These are phyloP conservation scores for Zaprionus inermis DNA, from an alignment of 1,140 invertebrate genomes.

Conservation along the genomic window DNA sequence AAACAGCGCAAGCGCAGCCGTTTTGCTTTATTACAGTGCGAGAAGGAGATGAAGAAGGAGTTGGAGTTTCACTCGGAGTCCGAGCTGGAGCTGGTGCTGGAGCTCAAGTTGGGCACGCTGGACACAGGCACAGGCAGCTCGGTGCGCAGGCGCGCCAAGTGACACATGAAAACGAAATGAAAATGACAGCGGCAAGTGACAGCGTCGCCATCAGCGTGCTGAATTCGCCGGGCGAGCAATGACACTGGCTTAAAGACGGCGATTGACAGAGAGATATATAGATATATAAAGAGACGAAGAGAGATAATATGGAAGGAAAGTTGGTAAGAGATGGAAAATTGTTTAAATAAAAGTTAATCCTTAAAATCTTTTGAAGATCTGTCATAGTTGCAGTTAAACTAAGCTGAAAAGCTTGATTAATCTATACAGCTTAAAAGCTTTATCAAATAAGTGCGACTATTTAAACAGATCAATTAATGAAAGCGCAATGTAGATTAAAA, in stretches of 20 bases:
- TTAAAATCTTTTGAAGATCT: not conserved
- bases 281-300: not conserved
- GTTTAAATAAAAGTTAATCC: not conserved
- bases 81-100: slow-evolving; percentile 14
- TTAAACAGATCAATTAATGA: too few relatives aligned
- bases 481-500: too few relatives aligned
- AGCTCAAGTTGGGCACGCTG: not conserved
- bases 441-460: too few relatives aligned
- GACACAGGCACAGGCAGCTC: not conserved
- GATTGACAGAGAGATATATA: too few relatives aligned
- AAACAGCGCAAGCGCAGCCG: slow-evolving; percentile 68
- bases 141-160: slow-evolving; percentile 69
- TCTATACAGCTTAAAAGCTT: too few relatives aligned
- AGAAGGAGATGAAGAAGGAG: slow-evolving; percentile 12
- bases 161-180: slow-evolving; percentile 81
- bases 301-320: not conserved
- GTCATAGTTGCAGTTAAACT: too few relatives aligned
- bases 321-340: not conserved
- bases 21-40: slow-evolving; percentile 74
- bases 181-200: slow-evolving; percentile 80
- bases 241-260: slow-evolving; percentile 32
- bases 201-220: slow-evolving; percentile 64
- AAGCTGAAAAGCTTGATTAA: too few relatives aligned
- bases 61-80: not conserved
- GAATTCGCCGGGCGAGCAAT: slow-evolving; percentile 36